Base-by-base conservation (phyloP, 1,140 invertebrate species). In the Scylla paramamosain region DNA sequence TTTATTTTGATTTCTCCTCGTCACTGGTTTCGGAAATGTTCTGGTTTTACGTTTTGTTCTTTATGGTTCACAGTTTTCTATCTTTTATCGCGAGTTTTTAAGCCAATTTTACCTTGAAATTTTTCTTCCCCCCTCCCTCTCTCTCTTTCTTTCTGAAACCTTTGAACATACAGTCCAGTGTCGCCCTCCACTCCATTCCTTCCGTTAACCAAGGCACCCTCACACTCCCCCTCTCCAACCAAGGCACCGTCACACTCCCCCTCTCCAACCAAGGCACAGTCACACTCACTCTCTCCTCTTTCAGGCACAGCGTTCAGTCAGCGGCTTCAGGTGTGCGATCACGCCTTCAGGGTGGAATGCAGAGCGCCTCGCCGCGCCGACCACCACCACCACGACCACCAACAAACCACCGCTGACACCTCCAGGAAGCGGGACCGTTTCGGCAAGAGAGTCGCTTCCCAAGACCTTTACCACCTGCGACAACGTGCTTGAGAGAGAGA, bases 271-370 rank as follows among this genome's bases (percentile, higher is more conserved):
- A 46, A 16, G 25, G 8, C 89, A 48, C 25, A 4, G 45, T 91
- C n/a, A 25, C 89, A 4, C 10, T 91, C 89, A 16, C 92, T 20
- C 14, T 91, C 48, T 32, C 88, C 31, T 89, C 52, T 16, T 46
- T 6, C 95, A 91, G 95, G 83, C 46, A 95, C 95, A 7, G 92
- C 82, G 14, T 95, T 95, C 91, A 93, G 52, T 45, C 95, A 95
- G 84, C 83, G 82, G 25, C 93, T 95, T 6, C 91, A 88, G 31
- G 95, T 95, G 29, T 95, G 95, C 67, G 95, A 95, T 29, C 84
- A 95, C 48, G 91, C 25, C 25, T 95, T 89, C 92, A 83, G 95
- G 8, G 95, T 95, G 25, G 48, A 89, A 20, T 95, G 95, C 48
- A 46, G 39, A 28, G 8, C 46, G 0, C 92, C 59, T 87, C 77